A percentile compares a stretch with the other conserved stretches of the same genome.
Evolutionary conservation across 2,797 vertebrate genomes (phyloP).

Genomic region (Helostoma temminkii): DNA sequence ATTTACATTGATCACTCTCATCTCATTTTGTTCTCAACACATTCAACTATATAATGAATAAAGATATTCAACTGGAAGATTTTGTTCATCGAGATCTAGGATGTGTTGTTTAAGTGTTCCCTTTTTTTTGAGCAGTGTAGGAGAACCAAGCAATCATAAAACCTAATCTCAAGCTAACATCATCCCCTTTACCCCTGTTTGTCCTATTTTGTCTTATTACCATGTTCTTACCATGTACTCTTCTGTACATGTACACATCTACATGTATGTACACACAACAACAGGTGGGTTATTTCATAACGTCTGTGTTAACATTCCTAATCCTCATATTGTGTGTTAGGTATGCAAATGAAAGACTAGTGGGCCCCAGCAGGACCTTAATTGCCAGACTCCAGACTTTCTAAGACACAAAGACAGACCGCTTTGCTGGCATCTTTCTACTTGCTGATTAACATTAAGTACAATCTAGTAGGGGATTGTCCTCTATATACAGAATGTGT

Average conservation of each 20-base stretch:
- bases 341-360: slow-evolving; percentile 57
- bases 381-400: slow-evolving; percentile 73
- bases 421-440: slow-evolving; percentile 59
- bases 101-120: too few relatives aligned
- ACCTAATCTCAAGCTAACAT: slow-evolving; percentile 18
- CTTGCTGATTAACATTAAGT: slow-evolving; percentile 62
- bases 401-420: slow-evolving; percentile 66
- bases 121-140: too few relatives aligned
- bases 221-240: too few relatives aligned
- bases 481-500: slow-evolving; percentile 43
- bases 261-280: slow-evolving; percentile 21
- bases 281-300: slow-evolving; percentile 56
- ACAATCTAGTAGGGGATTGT: slow-evolving; percentile 36
- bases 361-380: slow-evolving; percentile 71
- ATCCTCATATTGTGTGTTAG: slow-evolving; percentile 74
- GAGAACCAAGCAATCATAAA: neutral
- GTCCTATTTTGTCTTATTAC: too few relatives aligned
- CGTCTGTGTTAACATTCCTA: slow-evolving; percentile 62
- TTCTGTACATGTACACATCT: too few relatives aligned
- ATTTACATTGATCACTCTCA: too few relatives aligned
- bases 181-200: neutral
- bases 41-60: too few relatives aligned
- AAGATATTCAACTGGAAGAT: too few relatives aligned
- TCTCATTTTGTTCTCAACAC: too few relatives aligned
- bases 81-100: too few relatives aligned